Conservation (phyloP, 2,113 vertebrate species). For the Eretmochelys imbricata region DNA sequence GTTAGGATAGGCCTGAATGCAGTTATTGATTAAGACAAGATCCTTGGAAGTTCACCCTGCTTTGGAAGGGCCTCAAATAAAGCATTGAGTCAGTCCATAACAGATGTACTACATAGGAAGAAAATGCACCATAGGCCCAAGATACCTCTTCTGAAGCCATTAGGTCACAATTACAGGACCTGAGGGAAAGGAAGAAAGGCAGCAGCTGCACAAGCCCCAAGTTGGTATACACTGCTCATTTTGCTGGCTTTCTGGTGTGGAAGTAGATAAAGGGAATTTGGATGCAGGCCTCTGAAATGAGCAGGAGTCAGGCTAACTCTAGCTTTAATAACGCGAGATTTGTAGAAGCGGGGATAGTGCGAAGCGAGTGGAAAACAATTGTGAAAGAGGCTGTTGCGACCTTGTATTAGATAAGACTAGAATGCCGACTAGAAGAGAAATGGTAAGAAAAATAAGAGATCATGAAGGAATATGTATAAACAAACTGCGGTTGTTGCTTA, state of each 20-base stretch:
- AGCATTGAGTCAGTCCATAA: background rate
- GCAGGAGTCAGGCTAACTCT: too few species aligned
- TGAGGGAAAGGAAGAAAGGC: background rate
- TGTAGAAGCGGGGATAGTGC: too few species aligned
- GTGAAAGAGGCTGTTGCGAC: too few species aligned
- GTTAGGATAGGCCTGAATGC: background rate
- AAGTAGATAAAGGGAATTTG: too few species aligned
- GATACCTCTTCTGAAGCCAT: background rate
- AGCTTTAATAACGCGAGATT: too few species aligned
- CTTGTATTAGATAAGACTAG: too few species aligned
- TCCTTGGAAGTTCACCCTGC: background rate
- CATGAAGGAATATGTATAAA: too few species aligned
- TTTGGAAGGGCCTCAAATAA: fast-evolving
- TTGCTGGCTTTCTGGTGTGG: background rate
- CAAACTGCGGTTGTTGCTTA: too few species aligned
- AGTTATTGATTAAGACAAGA: slow-evolving; percentile 6
- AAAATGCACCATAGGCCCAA: background rate
- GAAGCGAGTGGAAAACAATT: too few species aligned
- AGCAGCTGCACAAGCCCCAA: background rate
- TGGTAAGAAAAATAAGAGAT: too few species aligned
- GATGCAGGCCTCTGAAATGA: too few species aligned
- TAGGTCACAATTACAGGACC: background rate
- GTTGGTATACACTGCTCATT: background rate
- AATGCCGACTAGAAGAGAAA: too few species aligned
- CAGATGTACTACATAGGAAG: background rate